phyloP scores from a whole-genome alignment of 2,888 invertebrate genomes.

The Pollenia amentaria region DNA sequence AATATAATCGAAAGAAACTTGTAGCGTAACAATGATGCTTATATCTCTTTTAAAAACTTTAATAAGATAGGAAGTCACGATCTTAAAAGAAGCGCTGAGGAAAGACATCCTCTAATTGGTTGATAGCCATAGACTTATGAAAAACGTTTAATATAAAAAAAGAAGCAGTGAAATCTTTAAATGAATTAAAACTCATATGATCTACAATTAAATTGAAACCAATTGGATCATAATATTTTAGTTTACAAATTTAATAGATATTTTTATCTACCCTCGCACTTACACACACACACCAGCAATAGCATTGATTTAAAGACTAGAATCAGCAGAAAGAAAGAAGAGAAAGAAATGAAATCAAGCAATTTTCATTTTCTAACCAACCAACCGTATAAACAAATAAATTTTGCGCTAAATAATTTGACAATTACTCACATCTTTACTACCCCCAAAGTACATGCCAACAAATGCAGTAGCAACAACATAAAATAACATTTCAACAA shows the following conservation, averaged over 20 bases:
- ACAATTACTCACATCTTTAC: constrained; percentile 83
- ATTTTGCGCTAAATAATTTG: constrained; percentile 84
- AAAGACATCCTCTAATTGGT: no score
- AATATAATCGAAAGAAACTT: no score
- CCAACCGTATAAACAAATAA: constrained; percentile 84
- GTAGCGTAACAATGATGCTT: no score
- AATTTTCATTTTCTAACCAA: constrained; percentile 81
- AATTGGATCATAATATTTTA: not conserved
- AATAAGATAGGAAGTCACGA: no score
- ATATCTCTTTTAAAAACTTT: no score
- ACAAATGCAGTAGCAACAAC: constrained; percentile 20
- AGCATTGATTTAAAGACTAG: constrained; percentile 18
- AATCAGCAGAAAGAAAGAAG: constrained; percentile 10
- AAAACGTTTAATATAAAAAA: no score
- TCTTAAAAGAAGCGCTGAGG: no score
- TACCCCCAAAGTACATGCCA: constrained; percentile 41
- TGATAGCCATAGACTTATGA: no score
- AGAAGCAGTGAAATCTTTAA: no score
- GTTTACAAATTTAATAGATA: not conserved
- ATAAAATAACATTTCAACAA: constrained; percentile 34
- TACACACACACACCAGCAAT: not conserved
- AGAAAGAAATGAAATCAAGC: constrained; percentile 70
- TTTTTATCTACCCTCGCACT: constrained; percentile 3
- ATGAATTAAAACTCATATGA: no score
- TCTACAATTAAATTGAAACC: no score